Evolutionary conservation across 2,888 invertebrate genomes (phyloP), one percentile per base, ranked within the genome.

Genomic region (Microctonus brassicae): DNA sequence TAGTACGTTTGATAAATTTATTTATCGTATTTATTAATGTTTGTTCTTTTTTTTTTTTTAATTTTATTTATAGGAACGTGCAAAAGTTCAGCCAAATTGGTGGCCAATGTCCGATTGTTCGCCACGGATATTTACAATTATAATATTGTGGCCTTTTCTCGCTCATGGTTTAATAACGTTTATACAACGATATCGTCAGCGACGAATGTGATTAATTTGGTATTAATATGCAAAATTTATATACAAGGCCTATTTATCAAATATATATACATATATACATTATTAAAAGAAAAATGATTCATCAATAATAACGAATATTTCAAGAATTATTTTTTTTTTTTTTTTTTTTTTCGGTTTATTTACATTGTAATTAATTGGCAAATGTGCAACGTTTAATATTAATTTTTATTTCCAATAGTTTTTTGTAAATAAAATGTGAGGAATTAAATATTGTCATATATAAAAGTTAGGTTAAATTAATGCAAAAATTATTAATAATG

Each of bases 71-170:
- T 69, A 86, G 85, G 79, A 81, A 24, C 80, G 78, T 62, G 68
- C 75, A 67, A 74, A 60, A 33, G 67, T 61, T 26, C 74, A 78
- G 66, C 79, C 82, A 17, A 80, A 79, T 72, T 86, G 86, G 86
- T 86, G 85, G 85, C 85, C 85, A 61, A 76, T 84, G 22, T 66
- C 78, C 36, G 86, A 83, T 66, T 85, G 84, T 73, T 82, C 84
- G 6, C 84, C 84, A 11, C 77, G 82, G 68, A 77, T 93, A 0
- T 86, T 93, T 64, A 82, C 89, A 62, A 88, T 93, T 74, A 84
- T 94, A 76, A 80, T 92, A 26, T 75, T 91, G 70, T 94, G 94
- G 94, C 94, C 94, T 5, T 89, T 94, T 81, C 75, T 93, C 60
- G 91, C 90, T 20, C 85, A 86, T 55, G 77, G 80, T 57, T 64